phyloP scores from a whole-genome alignment of 2,888 invertebrate species.

The Limenitis camilla region DNA sequence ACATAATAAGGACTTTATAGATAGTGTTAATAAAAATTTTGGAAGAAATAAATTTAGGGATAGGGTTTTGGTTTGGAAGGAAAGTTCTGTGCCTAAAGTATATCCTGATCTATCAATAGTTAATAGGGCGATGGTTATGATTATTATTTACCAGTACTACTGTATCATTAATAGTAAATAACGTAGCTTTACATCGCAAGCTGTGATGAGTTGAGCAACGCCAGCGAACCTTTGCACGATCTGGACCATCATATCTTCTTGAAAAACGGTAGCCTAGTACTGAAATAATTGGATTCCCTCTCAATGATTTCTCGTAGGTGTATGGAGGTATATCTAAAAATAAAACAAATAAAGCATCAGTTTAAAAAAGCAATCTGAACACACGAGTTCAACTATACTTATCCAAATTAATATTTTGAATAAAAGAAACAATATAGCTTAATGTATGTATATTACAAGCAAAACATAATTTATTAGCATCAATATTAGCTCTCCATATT shows the following conservation, averaged over 20 bases:
- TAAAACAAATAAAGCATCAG: background rate
- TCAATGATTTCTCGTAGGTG: conserved; percentile 3
- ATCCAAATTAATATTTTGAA: too few relatives aligned
- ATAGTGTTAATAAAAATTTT: too few relatives aligned
- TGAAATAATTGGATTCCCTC: conserved; percentile 11
- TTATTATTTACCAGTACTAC: background rate
- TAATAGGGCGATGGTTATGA: conserved; percentile 6
- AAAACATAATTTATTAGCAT: background rate
- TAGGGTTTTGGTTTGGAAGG: too few relatives aligned
- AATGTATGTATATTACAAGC: too few relatives aligned
- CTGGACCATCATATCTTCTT: background rate
- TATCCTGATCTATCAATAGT: background rate
- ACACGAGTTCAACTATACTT: too few relatives aligned
- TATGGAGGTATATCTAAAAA: conserved; percentile 3
- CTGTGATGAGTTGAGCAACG: conserved; percentile 27
- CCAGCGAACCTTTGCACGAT: conserved; percentile 26
- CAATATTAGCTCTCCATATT: conserved; percentile 4
- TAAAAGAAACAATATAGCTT: too few relatives aligned
- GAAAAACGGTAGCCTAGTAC: conserved; percentile 9
- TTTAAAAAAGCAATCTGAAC: too few relatives aligned
- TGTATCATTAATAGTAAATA: background rate
- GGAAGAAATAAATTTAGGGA: too few relatives aligned
- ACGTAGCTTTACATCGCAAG: conserved; percentile 20
- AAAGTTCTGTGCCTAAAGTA: too few relatives aligned
- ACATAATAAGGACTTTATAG: too few relatives aligned